Conservation (phyloP, 2,113 vertebrate genomes). For the Globicephala melas region DNA sequence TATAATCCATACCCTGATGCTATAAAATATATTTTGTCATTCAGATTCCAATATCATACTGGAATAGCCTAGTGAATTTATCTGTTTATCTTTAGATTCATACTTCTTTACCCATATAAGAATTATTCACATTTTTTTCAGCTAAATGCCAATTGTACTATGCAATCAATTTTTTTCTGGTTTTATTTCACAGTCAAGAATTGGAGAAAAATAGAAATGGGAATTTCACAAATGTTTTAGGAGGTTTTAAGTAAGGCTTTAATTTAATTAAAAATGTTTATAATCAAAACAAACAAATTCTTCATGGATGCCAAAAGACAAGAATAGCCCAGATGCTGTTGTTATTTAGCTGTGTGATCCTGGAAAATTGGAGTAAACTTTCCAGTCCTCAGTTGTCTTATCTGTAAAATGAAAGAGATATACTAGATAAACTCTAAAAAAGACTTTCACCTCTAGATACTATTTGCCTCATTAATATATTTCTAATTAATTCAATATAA, state of each 20-base stretch:
- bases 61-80: slow-evolving; percentile 55
- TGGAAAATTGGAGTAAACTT: not conserved
- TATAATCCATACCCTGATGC: slow-evolving; percentile 7
- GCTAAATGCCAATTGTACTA: not conserved
- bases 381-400: not conserved
- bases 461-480: not conserved
- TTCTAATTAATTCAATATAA: not conserved
- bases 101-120: not conserved
- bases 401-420: not conserved
- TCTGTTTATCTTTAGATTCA: slow-evolving; percentile 57
- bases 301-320: not conserved
- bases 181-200: not conserved
- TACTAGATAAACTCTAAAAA: not conserved
- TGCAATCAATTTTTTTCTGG: not conserved
- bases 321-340: not conserved
- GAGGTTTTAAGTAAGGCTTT: not conserved
- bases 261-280: not conserved
- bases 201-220: not conserved
- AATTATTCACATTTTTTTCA: not conserved
- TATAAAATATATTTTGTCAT: slow-evolving; percentile 60
- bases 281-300: not conserved
- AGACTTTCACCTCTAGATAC: not conserved
- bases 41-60: slow-evolving; percentile 10
- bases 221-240: not conserved
- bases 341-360: not conserved